Conservation (phyloP, 2,888 invertebrate genomes). For the Drosophila anomalata region DNA sequence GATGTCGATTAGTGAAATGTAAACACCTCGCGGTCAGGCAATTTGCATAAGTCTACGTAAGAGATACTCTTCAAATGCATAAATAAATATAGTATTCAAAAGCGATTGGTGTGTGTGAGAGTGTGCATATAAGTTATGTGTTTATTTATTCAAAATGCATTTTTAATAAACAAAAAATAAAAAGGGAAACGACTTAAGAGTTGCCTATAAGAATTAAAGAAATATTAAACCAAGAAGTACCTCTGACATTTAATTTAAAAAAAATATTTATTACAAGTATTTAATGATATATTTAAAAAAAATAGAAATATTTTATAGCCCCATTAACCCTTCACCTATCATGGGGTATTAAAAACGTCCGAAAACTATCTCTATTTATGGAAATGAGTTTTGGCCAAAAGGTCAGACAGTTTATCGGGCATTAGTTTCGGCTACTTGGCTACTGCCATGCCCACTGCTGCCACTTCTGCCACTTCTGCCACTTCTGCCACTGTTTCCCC, state of each 20-base stretch:
- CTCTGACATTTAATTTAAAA: background rate
- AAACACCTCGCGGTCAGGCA: slow-evolving; percentile 38
- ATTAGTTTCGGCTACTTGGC: slow-evolving; percentile 47
- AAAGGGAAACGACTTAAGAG: background rate
- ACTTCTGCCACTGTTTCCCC: background rate
- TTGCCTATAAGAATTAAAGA: background rate
- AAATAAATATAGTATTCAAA: slow-evolving; percentile 1
- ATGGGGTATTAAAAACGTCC: background rate
- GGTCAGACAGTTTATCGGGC: slow-evolving; percentile 51
- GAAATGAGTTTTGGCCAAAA: slow-evolving; percentile 44
- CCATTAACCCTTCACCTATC: background rate
- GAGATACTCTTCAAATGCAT: slow-evolving; percentile 31
- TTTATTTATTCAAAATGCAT: slow-evolving; percentile 38
- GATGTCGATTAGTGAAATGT: slow-evolving; percentile 47
- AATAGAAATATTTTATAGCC: background rate
- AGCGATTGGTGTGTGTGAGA: background rate
- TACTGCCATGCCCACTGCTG: slow-evolving; percentile 39
- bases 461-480: slow-evolving; percentile 10
- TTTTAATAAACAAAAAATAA: background rate
- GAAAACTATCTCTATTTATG: slow-evolving; percentile 17
- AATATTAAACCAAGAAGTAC: background rate
- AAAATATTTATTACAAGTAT: background rate
- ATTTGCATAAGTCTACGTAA: slow-evolving; percentile 33
- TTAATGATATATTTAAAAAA: background rate
- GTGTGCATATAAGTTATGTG: slow-evolving; percentile 31